phyloP scores from a whole-genome alignment of 2,888 invertebrate genomes.

The Hipparchia semele region DNA sequence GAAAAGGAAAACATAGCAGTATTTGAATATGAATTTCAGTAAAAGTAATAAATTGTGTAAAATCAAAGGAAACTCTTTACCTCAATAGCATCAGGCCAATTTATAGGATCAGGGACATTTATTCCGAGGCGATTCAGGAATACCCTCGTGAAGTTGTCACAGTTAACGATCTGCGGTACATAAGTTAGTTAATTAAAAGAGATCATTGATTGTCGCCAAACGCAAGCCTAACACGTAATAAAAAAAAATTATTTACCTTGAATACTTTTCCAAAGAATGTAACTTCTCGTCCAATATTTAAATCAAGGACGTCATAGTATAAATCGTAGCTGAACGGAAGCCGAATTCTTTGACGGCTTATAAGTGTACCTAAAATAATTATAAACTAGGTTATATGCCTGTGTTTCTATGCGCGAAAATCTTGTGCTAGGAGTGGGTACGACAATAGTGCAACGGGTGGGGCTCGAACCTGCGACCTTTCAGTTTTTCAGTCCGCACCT shows the following conservation, averaged over 20 bases:
- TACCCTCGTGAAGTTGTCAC: slow-evolving; percentile 93
- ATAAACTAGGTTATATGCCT: not conserved
- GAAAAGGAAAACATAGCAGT: slow-evolving; percentile 47
- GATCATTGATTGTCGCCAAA: not conserved
- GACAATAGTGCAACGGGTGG: too few species aligned
- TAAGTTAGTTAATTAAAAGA: not conserved
- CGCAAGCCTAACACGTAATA: too few species aligned
- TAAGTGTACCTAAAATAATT: slow-evolving; percentile 86
- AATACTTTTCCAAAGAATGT: slow-evolving; percentile 91
- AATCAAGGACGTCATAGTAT: slow-evolving; percentile 92
- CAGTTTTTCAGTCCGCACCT: too few species aligned
- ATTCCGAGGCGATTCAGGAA: slow-evolving; percentile 94
- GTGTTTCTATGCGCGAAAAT: too few species aligned
- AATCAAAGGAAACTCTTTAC: slow-evolving; percentile 41
- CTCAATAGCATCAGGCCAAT: slow-evolving; percentile 70
- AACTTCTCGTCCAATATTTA: slow-evolving; percentile 92
- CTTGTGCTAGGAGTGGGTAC: too few species aligned
- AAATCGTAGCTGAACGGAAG: slow-evolving; percentile 89
- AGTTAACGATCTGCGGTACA: slow-evolving; percentile 87
- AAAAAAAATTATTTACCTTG: slow-evolving; percentile 54
- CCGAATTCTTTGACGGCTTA: slow-evolving; percentile 92
- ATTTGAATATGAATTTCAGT: not conserved
- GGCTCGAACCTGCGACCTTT: too few species aligned
- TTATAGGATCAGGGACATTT: slow-evolving; percentile 87
- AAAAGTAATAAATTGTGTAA: not conserved